Conservation (phyloP, 2,888 invertebrate genomes). For the Amiota mariae region DNA sequence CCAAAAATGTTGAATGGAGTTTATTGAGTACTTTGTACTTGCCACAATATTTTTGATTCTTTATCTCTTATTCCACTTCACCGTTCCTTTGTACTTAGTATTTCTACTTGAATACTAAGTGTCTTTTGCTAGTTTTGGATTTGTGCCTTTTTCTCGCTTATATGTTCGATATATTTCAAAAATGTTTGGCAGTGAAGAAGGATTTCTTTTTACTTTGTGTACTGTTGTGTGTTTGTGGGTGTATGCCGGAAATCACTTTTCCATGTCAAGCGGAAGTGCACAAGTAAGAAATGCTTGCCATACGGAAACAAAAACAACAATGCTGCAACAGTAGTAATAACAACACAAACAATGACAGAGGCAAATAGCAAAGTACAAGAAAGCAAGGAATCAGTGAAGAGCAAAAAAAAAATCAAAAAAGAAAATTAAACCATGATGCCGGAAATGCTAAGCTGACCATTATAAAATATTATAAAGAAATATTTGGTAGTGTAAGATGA, state of each 20-base stretch:
- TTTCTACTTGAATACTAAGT: no score
- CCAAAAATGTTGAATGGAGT: not conserved
- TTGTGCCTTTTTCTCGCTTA: no score
- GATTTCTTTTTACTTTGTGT: no score
- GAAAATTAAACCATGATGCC: not conserved
- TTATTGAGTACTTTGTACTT: not conserved
- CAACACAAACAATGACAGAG: not conserved
- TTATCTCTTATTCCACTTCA: not conserved
- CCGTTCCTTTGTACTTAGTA: no score
- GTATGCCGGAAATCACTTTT: conserved; percentile 9
- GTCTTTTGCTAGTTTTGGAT: no score
- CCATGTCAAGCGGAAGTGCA: conserved; percentile 23
- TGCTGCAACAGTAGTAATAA: not conserved
- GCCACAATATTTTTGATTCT: not conserved
- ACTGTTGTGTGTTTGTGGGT: no score
- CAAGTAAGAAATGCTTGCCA: conserved; percentile 5
- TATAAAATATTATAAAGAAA: conserved; percentile 30
- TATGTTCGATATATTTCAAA: no score
- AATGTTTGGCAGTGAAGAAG: no score
- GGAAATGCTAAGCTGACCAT: conserved; percentile 61
- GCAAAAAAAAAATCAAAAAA: no score
- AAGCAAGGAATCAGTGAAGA: no score
- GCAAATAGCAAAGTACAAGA: not conserved
- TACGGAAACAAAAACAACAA: conserved; percentile 2
- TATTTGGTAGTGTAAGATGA: no score